Evolutionary conservation across 2,797 vertebrate genomes (phyloP).

Genomic region (Lophius americanus): DNA sequence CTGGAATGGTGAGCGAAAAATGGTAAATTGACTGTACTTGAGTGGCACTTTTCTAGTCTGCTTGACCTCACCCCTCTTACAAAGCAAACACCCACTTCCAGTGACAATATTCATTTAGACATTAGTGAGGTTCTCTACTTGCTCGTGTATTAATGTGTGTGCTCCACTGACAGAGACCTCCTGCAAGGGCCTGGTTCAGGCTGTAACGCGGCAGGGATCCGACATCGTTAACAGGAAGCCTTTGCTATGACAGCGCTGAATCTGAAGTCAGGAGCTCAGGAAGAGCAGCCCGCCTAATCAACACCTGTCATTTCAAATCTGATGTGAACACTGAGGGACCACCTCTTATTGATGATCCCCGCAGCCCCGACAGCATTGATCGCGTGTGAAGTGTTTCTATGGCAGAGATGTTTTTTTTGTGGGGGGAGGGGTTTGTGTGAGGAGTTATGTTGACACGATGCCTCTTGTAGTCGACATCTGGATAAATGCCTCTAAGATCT

Average conservation of each 20-base stretch:
- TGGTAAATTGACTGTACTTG: too few relatives aligned
- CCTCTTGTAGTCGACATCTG: conserved; percentile 61
- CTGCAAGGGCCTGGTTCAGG: not conserved
- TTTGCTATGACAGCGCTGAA: conserved; percentile 18
- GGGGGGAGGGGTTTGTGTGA: conserved; percentile 19
- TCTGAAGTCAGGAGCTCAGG: conserved; percentile 26
- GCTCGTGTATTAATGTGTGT: not conserved
- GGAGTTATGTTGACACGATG: conserved; percentile 47
- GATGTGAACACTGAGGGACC: conserved; percentile 4
- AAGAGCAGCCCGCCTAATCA: conserved; percentile 37
- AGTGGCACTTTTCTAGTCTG: too few relatives aligned
- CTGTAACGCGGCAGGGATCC: not conserved
- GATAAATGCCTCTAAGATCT: conserved; percentile 66
- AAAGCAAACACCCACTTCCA: not conserved
- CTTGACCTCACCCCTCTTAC: too few relatives aligned
- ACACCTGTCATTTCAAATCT: conserved; percentile 35
- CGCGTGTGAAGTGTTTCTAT: conserved; percentile 24
- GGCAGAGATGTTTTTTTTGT: not conserved
- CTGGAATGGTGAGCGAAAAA: too few relatives aligned
- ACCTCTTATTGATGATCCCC: conserved; percentile 30
- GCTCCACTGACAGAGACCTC: conserved; percentile 1
- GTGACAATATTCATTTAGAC: not conserved
- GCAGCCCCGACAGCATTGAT: conserved; percentile 22
- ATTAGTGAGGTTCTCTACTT: not conserved
- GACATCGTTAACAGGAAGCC: conserved; percentile 12